Evolutionary conservation across 92 coral and sea anemone genomes (phyloP).

Genomic region (Nematostella vectensis): DNA sequence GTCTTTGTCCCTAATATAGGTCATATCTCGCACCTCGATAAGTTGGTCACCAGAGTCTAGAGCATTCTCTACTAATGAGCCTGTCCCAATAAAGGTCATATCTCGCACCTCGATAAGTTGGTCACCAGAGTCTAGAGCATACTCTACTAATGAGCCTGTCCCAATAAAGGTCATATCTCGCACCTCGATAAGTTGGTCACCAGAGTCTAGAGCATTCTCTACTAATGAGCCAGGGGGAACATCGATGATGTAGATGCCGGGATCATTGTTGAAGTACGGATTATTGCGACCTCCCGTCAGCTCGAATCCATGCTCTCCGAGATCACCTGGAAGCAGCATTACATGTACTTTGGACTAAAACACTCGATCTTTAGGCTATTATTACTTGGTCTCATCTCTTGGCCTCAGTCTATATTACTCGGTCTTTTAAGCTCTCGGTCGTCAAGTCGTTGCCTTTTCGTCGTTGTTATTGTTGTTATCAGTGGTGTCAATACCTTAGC

Average conservation of each 20-base stretch:
- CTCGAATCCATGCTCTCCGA: slow-evolving; percentile 16
- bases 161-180: too few relatives aligned
- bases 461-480: too few relatives aligned
- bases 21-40: too few relatives aligned
- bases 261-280: slow-evolving; percentile 7
- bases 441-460: too few relatives aligned
- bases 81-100: too few relatives aligned
- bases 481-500: too few relatives aligned
- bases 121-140: slow-evolving; percentile 14
- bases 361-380: too few relatives aligned
- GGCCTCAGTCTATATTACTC: too few relatives aligned
- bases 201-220: slow-evolving; percentile 9
- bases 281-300: slow-evolving; percentile 15
- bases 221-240: slow-evolving; percentile 14
- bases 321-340: slow-evolving; percentile 5
- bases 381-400: too few relatives aligned
- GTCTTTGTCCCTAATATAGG: too few relatives aligned
- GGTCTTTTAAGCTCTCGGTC: too few relatives aligned
- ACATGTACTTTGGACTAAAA: too few relatives aligned
- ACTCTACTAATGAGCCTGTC: slow-evolving; percentile 11
- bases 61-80: slow-evolving; percentile 5
- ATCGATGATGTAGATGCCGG: slow-evolving; percentile 17
- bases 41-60: slow-evolving; percentile 24
- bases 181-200: slow-evolving; percentile 22
- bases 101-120: slow-evolving; percentile 20